Percentiles rank a stretch among this genome's conserved stretches.
These are phyloP conservation scores for Heterocephalus glaber DNA, from an alignment of 2,113 vertebrate species.

Conservation along the genomic window DNA sequence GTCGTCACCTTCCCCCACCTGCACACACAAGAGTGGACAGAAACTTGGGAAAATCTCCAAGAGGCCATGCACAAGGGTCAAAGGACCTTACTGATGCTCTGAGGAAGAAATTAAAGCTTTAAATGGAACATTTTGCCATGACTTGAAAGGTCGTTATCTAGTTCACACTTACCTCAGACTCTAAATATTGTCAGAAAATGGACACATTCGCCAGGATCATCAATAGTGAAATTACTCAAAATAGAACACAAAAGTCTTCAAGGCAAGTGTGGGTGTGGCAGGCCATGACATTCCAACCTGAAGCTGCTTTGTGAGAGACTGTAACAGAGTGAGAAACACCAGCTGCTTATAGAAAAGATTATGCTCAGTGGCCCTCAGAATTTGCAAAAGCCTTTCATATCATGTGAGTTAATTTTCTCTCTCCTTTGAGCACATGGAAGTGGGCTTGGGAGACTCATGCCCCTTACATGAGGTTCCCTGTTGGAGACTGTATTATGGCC, in stretches of 20 bases:
- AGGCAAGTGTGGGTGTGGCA: slow-evolving; percentile 58
- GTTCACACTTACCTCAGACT: slow-evolving; percentile 81
- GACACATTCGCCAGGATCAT: slow-evolving; percentile 72
- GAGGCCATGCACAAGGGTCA: slow-evolving; percentile 29
- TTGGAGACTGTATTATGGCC: background rate
- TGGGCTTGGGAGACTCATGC: background rate
- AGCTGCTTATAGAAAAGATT: slow-evolving; percentile 48
- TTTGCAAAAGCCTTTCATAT: background rate
- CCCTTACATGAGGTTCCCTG: background rate
- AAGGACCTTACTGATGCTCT: slow-evolving; percentile 59
- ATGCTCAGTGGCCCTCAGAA: slow-evolving; percentile 13
- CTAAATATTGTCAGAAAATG: slow-evolving; percentile 78
- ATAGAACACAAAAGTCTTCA: slow-evolving; percentile 67
- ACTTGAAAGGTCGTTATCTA: slow-evolving; percentile 78
- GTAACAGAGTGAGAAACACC: background rate
- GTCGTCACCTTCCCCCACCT: background rate
- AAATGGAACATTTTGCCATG: slow-evolving; percentile 73
- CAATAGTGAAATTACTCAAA: slow-evolving; percentile 72
- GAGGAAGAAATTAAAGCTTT: slow-evolving; percentile 71
- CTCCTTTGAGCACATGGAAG: background rate
- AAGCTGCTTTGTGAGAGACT: background rate
- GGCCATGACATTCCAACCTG: background rate
- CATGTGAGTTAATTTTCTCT: background rate
- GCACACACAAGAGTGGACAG: background rate
- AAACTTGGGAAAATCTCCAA: slow-evolving; percentile 36